Conservation (phyloP, 2,797 vertebrate genomes). For the Thamnophis elegans region DNA sequence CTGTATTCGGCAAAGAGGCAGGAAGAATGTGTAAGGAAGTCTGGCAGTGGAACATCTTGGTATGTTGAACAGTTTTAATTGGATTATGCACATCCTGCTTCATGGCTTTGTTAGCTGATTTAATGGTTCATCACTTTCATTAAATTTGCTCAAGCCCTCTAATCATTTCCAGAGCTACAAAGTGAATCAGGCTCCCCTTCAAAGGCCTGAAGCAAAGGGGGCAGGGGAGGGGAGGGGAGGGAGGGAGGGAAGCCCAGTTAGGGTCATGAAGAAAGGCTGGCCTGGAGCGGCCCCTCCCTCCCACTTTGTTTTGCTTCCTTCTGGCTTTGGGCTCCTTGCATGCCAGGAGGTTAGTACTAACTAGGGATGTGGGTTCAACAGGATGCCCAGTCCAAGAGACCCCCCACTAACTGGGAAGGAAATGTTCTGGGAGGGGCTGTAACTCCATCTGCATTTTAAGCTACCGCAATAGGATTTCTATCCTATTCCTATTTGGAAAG, state of each 20-base stretch:
- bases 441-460: neutral
- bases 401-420: neutral
- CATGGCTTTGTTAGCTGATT: constrained; percentile 52
- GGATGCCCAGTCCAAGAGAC: neutral
- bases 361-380: neutral
- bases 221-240: neutral
- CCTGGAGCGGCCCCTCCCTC: neutral
- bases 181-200: constrained; percentile 45
- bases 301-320: neutral
- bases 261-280: constrained; percentile 26
- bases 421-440: neutral
- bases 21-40: neutral
- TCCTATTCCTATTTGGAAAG: neutral
- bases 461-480: neutral
- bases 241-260: constrained; percentile 27
- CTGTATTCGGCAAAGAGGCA: neutral
- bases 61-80: constrained; percentile 41
- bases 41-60: constrained; percentile 15
- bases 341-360: neutral
- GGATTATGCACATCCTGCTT: constrained; percentile 52
- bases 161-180: constrained; percentile 58
- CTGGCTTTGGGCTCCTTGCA: neutral
- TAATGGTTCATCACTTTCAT: constrained; percentile 57
- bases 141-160: constrained; percentile 47
- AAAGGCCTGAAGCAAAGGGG: constrained; percentile 39